Evolutionary conservation across 1,140 invertebrate genomes (phyloP), one percentile per base, ranked within the genome.

Genomic region (Leguminivora glycinivorella): DNA sequence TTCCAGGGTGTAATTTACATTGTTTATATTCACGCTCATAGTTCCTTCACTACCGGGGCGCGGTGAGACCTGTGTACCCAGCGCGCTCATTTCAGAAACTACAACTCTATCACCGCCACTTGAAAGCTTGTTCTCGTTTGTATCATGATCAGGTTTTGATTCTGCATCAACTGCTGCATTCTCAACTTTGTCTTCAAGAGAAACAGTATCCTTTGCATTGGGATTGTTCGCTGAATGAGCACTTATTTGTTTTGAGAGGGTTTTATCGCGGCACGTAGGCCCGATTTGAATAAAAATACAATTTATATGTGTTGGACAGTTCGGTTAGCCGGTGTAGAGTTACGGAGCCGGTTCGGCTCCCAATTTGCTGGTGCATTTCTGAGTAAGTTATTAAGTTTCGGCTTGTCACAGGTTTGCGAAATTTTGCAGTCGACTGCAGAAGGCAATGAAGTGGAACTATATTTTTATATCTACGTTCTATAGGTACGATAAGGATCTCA

Each of bases 311-410:
- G 87, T 84, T 80, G 83, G 77, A 77, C 85, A 80, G 83, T 78
- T 82, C 75, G 86, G 84, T 81, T 78, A 84, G 83, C 79, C 83
- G 81, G 84, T 89, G 77, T 91, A 80, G 87, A 80, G 87, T 91
- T 89, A 85, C 87, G 67, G 73, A 87, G 85, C 89, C 86, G 89
- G 89, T 91, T 83, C 73, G 77, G 81, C 87, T 91, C 83, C 89
- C 87, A 91, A 91, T 89, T 91, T 91, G 86, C 82, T 88, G 84
- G 83, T 81, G 82, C 84, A 86, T 89, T 91, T 91, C 86, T 88
- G 87, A 91, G 88, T 91, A 90, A 91, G 89, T 91, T 90, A 91
- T 91, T 91, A 91, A 90, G 85, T 91, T 91, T 91, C 85, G 85
- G 81, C 87, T 84, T 90, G 89, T 89, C 89, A 88, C 87, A 87